Conservation (phyloP, 2,797 vertebrate genomes). For the Nasua narica region DNA sequence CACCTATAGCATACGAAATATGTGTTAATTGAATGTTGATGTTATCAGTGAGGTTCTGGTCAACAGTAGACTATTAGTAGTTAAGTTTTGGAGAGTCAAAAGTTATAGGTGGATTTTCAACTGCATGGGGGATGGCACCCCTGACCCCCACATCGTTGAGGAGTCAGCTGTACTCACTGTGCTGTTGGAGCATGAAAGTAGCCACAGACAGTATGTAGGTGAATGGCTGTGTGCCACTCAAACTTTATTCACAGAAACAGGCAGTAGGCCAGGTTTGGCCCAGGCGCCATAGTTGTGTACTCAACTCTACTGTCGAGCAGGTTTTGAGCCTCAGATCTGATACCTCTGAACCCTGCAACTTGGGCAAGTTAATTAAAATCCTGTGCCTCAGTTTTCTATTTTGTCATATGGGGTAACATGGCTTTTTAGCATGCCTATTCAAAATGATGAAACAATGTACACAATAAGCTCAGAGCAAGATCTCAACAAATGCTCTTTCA, state of each 20-base stretch:
- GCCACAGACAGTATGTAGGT: not conserved
- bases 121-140: not conserved
- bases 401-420: not conserved
- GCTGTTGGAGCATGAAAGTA: not conserved
- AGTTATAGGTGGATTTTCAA: not conserved
- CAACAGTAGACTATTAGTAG: not conserved
- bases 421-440: not conserved
- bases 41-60: not conserved
- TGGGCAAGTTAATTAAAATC: not conserved
- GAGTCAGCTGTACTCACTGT: not conserved
- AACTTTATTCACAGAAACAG: conserved; percentile 16
- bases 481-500: not conserved
- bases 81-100: not conserved
- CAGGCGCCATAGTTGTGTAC: not conserved
- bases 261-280: not conserved
- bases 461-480: not conserved
- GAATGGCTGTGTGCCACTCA: not conserved
- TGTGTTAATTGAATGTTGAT: not conserved
- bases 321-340: not conserved
- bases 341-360: not conserved
- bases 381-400: not conserved
- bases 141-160: not conserved
- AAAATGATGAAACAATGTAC: not conserved
- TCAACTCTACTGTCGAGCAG: not conserved
- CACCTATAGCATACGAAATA: not conserved